These are phyloP conservation scores for Eubasilissa splendida DNA, from an alignment of 2,888 invertebrate species.

Conservation along the genomic window DNA sequence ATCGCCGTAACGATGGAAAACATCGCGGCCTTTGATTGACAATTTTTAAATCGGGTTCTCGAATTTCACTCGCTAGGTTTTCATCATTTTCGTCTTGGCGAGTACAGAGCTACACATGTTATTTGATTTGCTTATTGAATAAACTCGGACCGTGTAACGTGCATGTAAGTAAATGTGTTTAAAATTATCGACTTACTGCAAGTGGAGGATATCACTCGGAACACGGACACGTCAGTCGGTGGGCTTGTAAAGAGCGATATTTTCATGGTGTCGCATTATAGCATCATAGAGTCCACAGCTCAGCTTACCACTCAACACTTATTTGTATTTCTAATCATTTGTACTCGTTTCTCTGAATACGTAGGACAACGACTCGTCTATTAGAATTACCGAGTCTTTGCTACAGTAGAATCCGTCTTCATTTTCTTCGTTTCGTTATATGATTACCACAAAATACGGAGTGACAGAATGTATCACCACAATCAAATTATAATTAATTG, in stretches of 20 bases:
- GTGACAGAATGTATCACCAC: too few relatives aligned
- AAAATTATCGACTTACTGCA: neutral
- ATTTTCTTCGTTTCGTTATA: too few relatives aligned
- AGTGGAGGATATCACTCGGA: neutral
- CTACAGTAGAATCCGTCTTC: too few relatives aligned
- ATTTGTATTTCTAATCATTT: too few relatives aligned
- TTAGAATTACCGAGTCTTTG: neutral
- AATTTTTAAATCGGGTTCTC: neutral
- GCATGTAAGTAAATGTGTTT: slow-evolving; percentile 6
- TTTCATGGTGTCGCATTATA: too few relatives aligned
- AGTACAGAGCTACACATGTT: slow-evolving; percentile 3
- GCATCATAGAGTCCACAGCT: too few relatives aligned
- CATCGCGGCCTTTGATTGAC: too few relatives aligned
- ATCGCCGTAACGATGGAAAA: too few relatives aligned
- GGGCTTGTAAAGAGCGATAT: neutral
- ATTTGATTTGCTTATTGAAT: slow-evolving; percentile 13
- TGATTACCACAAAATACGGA: too few relatives aligned
- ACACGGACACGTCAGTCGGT: too few relatives aligned
- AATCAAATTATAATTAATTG: too few relatives aligned
- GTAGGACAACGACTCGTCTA: neutral
- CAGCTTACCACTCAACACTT: neutral
- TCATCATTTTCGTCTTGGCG: neutral
- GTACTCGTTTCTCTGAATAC: neutral
- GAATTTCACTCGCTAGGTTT: neutral
- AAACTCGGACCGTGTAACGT: neutral